Percentiles rank a stretch among this genome's conserved stretches.
Evolutionary conservation across 2,888 invertebrate species (phyloP).

Genomic region (Spicauda simplicius): DNA sequence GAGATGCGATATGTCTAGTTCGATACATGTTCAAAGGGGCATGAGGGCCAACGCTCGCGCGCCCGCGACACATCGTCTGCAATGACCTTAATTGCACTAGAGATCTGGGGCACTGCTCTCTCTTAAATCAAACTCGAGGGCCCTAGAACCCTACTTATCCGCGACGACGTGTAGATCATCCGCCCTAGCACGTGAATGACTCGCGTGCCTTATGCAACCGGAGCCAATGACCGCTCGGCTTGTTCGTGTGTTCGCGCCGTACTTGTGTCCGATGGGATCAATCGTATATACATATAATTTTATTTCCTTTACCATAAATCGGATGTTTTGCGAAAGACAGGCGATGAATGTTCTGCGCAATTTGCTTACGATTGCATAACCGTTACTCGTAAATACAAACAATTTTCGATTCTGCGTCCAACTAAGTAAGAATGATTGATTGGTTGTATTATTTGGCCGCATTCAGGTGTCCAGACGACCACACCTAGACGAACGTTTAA

Average conservation of each 20-base stretch:
- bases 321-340: conserved; percentile 60
- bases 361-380: conserved; percentile 27
- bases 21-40: conserved; percentile 42
- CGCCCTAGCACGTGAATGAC: conserved; percentile 63
- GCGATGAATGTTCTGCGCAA: conserved; percentile 23
- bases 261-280: conserved; percentile 58
- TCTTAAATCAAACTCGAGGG: conserved; percentile 81
- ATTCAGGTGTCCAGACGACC: conserved; percentile 27
- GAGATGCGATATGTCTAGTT: conserved; percentile 24
- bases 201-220: conserved; percentile 71
- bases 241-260: conserved; percentile 59
- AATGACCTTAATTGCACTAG: conserved; percentile 76
- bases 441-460: conserved; percentile 18
- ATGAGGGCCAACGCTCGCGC: conserved; percentile 52
- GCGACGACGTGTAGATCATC: conserved; percentile 59
- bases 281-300: conserved; percentile 40
- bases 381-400: conserved; percentile 21
- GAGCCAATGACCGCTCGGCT: conserved; percentile 68
- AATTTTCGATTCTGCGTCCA: conserved; percentile 13
- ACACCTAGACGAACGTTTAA: conserved; percentile 57
- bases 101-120: conserved; percentile 79
- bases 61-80: conserved; percentile 66
- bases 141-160: conserved; percentile 80
- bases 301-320: conserved; percentile 53
- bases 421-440: conserved; percentile 24